phyloP scores from a whole-genome alignment of 2,113 vertebrate genomes.

The Calcarius ornatus region DNA sequence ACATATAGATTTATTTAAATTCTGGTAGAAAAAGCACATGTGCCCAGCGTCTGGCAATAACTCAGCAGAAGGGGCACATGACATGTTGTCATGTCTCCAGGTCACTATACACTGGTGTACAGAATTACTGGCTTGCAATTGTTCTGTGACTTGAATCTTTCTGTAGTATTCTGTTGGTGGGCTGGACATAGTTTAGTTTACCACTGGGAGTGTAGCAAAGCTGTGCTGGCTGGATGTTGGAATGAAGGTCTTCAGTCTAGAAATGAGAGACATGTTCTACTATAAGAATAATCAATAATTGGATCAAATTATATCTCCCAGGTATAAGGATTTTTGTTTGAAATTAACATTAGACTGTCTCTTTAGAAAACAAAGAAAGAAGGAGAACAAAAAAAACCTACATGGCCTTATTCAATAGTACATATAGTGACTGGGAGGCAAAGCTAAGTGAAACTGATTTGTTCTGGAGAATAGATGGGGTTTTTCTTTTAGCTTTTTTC shows the following conservation, averaged over 20 bases:
- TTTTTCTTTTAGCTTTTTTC: neutral
- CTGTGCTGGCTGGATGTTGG: neutral
- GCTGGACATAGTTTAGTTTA: neutral
- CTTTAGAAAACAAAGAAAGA: neutral
- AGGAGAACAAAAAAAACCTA: neutral
- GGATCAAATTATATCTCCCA: neutral
- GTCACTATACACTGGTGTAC: neutral
- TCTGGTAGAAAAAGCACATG: neutral
- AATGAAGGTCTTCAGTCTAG: neutral
- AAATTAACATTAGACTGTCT: neutral
- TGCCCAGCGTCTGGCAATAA: neutral
- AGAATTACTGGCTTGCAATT: neutral
- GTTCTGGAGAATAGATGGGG: neutral
- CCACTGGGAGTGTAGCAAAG: neutral
- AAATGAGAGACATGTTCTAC: neutral
- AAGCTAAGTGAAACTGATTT: neutral
- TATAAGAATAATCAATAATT: neutral
- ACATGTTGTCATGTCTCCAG: neutral
- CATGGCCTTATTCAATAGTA: neutral
- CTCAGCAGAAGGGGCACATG: neutral
- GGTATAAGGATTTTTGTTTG: neutral
- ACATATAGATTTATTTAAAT: neutral
- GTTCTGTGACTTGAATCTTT: neutral
- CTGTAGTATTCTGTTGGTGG: neutral
- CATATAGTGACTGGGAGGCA: neutral